These are phyloP conservation scores for Ephestia elutella DNA, from an alignment of 1,140 invertebrate genomes.

Conservation along the genomic window DNA sequence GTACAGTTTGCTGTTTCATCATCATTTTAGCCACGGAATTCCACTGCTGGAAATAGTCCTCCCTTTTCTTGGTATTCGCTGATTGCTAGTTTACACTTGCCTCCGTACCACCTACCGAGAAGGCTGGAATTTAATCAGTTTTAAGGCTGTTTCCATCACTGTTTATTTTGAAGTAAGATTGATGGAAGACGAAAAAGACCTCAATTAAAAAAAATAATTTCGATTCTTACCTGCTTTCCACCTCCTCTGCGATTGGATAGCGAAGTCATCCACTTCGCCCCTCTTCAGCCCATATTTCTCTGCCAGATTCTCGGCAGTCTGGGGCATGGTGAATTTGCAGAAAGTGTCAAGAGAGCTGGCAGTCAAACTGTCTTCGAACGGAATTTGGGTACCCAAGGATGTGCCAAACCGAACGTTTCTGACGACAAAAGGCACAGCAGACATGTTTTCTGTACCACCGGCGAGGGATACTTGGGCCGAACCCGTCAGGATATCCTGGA, in stretches of 20 bases:
- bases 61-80: too few species aligned
- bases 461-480: constrained; percentile 91
- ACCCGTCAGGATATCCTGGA: constrained; percentile 89
- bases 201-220: too few species aligned
- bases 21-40: too few species aligned
- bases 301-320: constrained; percentile 98
- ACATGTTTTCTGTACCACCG: constrained; percentile 97
- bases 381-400: constrained; percentile 83
- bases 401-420: constrained; percentile 93
- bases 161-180: too few species aligned
- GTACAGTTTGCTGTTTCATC: neutral
- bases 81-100: too few species aligned
- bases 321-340: constrained; percentile 94
- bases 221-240: constrained; percentile 83
- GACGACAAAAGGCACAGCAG: constrained; percentile 89
- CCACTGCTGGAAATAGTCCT: too few species aligned
- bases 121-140: too few species aligned
- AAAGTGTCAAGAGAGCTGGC: constrained; percentile 87
- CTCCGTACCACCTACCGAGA: too few species aligned
- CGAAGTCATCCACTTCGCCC: constrained; percentile 92
- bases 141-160: too few species aligned
- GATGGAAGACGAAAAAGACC: too few species aligned
- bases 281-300: constrained; percentile 88
- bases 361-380: constrained; percentile 91
- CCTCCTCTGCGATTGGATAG: constrained; percentile 85